A percentile compares a stretch with the other conserved stretches of the same genome.
Conservation (phyloP, 92 coral and sea anemone genomes). For the Porites rus region DNA sequence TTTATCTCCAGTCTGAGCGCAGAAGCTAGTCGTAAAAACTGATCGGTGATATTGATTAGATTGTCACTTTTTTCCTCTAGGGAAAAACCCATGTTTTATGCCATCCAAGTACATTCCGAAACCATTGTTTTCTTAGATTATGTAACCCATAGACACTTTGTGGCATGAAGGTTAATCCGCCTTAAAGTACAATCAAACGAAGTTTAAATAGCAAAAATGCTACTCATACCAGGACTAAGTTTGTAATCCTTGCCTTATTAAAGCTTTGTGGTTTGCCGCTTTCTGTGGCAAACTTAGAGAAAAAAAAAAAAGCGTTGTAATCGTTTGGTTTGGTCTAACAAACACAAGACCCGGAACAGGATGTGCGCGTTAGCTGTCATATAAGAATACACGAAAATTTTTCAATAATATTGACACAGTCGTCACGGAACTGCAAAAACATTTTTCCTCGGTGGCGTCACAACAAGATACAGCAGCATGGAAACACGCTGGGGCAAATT, state of each 20-base stretch:
- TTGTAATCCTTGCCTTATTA: background rate
- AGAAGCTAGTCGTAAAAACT: background rate
- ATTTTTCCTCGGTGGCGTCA: background rate
- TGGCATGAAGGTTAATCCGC: background rate
- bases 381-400: background rate
- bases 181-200: background rate
- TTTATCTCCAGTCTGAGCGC: background rate
- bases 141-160: background rate
- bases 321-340: background rate
- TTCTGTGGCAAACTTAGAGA: background rate
- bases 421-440: background rate
- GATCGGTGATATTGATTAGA: background rate
- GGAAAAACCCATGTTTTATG: background rate
- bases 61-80: background rate
- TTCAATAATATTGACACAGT: background rate
- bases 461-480: background rate
- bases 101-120: background rate
- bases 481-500: background rate
- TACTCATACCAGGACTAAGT: background rate
- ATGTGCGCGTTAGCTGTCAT: conserved; percentile 5
- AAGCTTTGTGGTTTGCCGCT: background rate
- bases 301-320: background rate
- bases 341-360: background rate
- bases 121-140: background rate
- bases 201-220: background rate